Conservation (phyloP, 2,888 invertebrate genomes). For the Campoplex capitator region DNA sequence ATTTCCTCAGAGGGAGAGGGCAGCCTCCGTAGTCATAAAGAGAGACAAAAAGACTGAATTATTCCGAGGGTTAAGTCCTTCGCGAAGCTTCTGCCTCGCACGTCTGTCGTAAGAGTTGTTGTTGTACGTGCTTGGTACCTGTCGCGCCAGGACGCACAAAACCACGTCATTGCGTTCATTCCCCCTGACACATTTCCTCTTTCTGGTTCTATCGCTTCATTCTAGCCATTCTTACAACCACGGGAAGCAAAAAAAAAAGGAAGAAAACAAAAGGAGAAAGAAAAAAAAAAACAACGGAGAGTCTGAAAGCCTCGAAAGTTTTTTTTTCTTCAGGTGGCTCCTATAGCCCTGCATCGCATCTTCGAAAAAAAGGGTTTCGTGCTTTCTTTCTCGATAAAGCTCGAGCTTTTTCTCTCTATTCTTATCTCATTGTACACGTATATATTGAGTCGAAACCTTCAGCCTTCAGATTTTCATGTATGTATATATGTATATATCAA, state of each 20-base stretch:
- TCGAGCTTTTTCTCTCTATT: conserved; percentile 23
- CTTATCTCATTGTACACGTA: conserved; percentile 40
- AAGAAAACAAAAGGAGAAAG: conserved; percentile 20
- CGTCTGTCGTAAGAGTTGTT: conserved; percentile 53
- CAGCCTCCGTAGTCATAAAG: conserved; percentile 13
- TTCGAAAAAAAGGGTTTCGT: conserved; percentile 25
- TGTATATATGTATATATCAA: no score
- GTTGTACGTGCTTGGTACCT: conserved; percentile 54
- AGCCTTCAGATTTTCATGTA: neutral
- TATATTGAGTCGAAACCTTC: conserved; percentile 12
- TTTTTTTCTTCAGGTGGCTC: conserved; percentile 18
- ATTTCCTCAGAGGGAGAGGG: conserved; percentile 11
- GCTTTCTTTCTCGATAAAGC: conserved; percentile 42
- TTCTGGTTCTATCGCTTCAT: conserved; percentile 45
- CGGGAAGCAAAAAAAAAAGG: neutral
- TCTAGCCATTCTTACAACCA: conserved; percentile 32
- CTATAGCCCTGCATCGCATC: conserved; percentile 4
- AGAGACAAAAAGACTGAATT: conserved; percentile 49
- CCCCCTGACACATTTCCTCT: conserved; percentile 47
- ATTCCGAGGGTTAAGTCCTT: conserved; percentile 38
- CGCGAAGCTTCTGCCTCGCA: conserved; percentile 23
- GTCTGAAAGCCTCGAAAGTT: conserved; percentile 33
- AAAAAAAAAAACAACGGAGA: conserved; percentile 1
- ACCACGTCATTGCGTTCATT: conserved; percentile 57
- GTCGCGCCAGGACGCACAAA: conserved; percentile 46